Base-by-base conservation (phyloP, 2,113 vertebrate genomes). In the Accipiter virgatus region DNA sequence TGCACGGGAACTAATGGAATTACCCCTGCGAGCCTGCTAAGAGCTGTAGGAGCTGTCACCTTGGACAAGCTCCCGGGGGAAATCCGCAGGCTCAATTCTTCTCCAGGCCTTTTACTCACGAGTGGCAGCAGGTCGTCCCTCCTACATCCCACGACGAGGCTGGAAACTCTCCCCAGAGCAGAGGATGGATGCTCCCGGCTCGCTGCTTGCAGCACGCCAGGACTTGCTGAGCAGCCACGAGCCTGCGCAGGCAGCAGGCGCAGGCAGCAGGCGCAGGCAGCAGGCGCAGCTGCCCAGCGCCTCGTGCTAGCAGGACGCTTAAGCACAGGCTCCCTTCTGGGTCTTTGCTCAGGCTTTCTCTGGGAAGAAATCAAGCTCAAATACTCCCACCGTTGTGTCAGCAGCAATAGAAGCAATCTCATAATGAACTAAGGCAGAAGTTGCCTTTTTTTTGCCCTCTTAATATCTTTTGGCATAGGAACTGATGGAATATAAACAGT, bases 231-330 rank as follows among this genome's bases (percentile, higher is more conserved):
- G 45, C 26, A 36, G 53, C 42, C 31, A 4, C 4, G 14, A 26
- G 20, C 43, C 36, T 2, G 19, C 1, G 1, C 42, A 27, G 4
- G 22, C 3, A 38, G 1, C 42, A 27, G 4, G 22, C 3, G 34
- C 66, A 18, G 65, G 65, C 72, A 61, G 56, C 52, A 2, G 7
- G 11, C 7, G 34, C 56, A 31, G 47, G 55, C 53, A 16, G 53
- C 19, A 14, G 25, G 19, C 2, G 1, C 42, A 32, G 18, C 61
- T 26, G 29, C 29, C 68, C 2, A 2, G 14, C 0, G 4, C 45
- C 61, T 48, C 1, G 1, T 38, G 38, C 72, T 11, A 42, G 73
- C 38, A 52, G 59, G 56, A 34, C 6, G 22, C 78, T 34, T 25
- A 7, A 50, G 53, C 58, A 10, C 34, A 53, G 32, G 13, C 25